These are phyloP conservation scores for Melanostoma mellinum DNA, from an alignment of 2,888 invertebrate species.

Conservation along the genomic window DNA sequence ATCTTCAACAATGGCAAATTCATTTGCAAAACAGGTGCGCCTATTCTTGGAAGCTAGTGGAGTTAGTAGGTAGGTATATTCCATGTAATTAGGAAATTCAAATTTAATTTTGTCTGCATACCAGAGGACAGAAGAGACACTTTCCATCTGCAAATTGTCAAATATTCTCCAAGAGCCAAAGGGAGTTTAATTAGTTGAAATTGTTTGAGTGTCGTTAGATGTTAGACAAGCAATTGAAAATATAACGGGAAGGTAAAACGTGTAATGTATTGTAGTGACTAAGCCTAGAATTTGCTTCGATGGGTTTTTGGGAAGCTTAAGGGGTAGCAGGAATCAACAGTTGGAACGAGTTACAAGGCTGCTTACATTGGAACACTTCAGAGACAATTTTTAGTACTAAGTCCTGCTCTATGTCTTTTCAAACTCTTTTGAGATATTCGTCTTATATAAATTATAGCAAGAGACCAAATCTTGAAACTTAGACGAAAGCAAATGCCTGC, in stretches of 20 bases:
- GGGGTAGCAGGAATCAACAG: too few relatives aligned
- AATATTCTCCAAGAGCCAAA: slow-evolving; percentile 25
- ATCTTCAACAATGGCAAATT: slow-evolving; percentile 14
- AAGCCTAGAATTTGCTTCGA: too few relatives aligned
- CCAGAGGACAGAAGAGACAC: slow-evolving; percentile 20
- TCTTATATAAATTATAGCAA: too few relatives aligned
- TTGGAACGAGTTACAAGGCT: too few relatives aligned
- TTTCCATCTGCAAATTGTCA: slow-evolving; percentile 59
- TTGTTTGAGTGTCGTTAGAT: slow-evolving; percentile 8
- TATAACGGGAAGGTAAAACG: background rate
- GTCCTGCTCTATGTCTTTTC: too few relatives aligned
- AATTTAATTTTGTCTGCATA: slow-evolving; percentile 49
- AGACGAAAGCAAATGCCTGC: too few relatives aligned
- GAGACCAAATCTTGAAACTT: too few relatives aligned
- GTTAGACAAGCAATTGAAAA: slow-evolving; percentile 22
- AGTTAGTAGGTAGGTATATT: slow-evolving; percentile 16
- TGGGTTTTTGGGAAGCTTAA: too few relatives aligned
- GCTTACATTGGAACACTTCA: too few relatives aligned
- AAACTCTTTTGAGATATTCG: too few relatives aligned
- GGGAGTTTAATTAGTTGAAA: slow-evolving; percentile 58
- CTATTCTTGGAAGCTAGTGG: slow-evolving; percentile 29
- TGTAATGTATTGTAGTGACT: background rate
- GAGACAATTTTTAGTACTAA: too few relatives aligned
- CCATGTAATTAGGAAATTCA: slow-evolving; percentile 62
- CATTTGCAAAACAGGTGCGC: slow-evolving; percentile 61